A percentile compares a stretch with the other conserved stretches of the same genome.
Conservation (phyloP, 1,140 invertebrate species). For the Rhynchophorus ferrugineus region DNA sequence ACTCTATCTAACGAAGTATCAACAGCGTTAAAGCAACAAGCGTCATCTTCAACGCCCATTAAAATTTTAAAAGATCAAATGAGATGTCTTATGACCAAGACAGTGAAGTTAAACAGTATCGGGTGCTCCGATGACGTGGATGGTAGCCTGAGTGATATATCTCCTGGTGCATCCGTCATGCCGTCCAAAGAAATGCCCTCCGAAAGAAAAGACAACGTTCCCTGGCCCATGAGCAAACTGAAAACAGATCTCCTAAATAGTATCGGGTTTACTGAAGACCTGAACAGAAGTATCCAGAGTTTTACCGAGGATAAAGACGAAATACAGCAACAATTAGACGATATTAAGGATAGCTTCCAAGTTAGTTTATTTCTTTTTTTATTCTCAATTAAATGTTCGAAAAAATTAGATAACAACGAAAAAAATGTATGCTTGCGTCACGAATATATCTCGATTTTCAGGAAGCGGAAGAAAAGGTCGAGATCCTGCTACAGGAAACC, state of each 20-base stretch:
- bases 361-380: too few relatives aligned
- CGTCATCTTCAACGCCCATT: too few relatives aligned
- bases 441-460: too few relatives aligned
- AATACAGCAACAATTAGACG: conserved; percentile 13
- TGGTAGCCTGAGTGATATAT: too few relatives aligned
- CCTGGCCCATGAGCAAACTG: neutral
- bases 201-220: too few relatives aligned
- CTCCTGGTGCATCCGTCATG: too few relatives aligned
- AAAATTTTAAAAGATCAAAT: too few relatives aligned
- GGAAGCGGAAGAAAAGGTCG: conserved; percentile 21
- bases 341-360: conserved; percentile 25
- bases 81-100: conserved; percentile 5
- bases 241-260: conserved; percentile 19
- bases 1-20: conserved; percentile 5
- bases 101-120: conserved; percentile 19
- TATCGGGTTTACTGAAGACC: conserved; percentile 18
- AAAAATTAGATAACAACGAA: too few relatives aligned
- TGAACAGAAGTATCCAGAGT: conserved; percentile 22
- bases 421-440: too few relatives aligned
- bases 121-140: conserved; percentile 20
- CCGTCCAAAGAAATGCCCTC: too few relatives aligned
- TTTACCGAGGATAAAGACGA: conserved; percentile 22
- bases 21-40: too few relatives aligned
- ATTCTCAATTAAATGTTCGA: too few relatives aligned
- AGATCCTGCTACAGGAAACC: conserved; percentile 20